These are phyloP conservation scores for Pyrocephalus nanus DNA, from an alignment of 2,797 vertebrate species.

Conservation along the genomic window DNA sequence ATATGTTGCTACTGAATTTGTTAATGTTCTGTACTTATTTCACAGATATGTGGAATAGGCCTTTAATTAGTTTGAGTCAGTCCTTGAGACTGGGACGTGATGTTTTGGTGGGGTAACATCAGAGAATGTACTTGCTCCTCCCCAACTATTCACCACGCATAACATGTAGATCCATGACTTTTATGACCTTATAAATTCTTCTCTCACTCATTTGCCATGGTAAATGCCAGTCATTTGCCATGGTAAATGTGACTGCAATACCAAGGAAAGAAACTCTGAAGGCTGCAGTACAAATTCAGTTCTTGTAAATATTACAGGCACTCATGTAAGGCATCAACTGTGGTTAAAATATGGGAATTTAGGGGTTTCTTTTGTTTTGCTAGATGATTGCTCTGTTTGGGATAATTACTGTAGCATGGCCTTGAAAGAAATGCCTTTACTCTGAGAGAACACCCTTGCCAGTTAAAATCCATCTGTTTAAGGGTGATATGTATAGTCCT, in stretches of 20 bases:
- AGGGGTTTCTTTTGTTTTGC: not conserved
- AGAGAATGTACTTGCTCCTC: not conserved
- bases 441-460: not conserved
- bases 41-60: not conserved
- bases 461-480: not conserved
- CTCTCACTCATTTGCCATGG: not conserved
- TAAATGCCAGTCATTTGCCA: not conserved
- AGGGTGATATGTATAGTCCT: not conserved
- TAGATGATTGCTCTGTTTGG: not conserved
- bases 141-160: not conserved
- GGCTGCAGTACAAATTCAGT: not conserved
- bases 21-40: not conserved
- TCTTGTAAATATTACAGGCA: slow-evolving; percentile 17
- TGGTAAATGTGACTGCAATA: not conserved
- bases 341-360: not conserved
- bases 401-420: not conserved
- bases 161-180: not conserved
- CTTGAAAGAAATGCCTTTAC: not conserved
- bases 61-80: not conserved
- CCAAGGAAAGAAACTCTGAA: slow-evolving; percentile 9
- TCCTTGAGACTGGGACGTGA: not conserved
- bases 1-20: not conserved
- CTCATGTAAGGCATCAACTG: not conserved
- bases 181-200: slow-evolving; percentile 26
- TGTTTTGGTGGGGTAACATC: not conserved